Base-by-base conservation (phyloP, 2,797 vertebrate genomes). In the Liparis tanakae region DNA sequence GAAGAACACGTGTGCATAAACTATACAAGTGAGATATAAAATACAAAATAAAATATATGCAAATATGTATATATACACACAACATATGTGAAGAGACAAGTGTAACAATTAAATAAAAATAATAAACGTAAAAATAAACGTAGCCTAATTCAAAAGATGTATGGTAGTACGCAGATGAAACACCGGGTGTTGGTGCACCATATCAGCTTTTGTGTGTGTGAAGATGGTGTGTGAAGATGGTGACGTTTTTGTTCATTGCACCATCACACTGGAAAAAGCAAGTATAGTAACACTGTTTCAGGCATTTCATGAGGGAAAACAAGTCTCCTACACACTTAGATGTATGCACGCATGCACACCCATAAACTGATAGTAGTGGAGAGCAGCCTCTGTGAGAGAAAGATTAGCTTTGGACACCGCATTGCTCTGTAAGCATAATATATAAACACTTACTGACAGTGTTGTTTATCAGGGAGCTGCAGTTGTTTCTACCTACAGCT, bases 381-480 rank as follows among this genome's bases (percentile, higher is more conserved):
- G 53, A 65, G 46, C 46, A 62, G 22, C 18, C 10, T 78, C 17
- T 67, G 30, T 67, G 61, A 64, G 44, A 55, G 39, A 58, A 67
- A 61, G 3, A 60, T 68, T 22, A 69, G 62, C 43, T 51, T 65
- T 25, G 50, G 51, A 67, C 55, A 25, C 44, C 22, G 22, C 14
- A 7, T 55, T 72, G 51, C 70, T 64, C 25, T 34, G 6, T 51
- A 71, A 44, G 54, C 33, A 66, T 36, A 59, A 39, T 58, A 41
- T 68, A 59, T 78, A 22, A n/a, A 36, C 36, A 33, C 59, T 20
- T 14, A 41, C 25, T 69, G 67, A 76, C 67, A 60, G 41, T 56
- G 33, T 51, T 80, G 74, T 84, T 76, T 80, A 73, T 70, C 55
- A 36, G 67, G 77, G 77, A 83, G 60, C 67, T 70, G 17, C 30